These are phyloP conservation scores for Cephus sareptanus DNA, from an alignment of 2,888 invertebrate genomes.

Conservation along the genomic window DNA sequence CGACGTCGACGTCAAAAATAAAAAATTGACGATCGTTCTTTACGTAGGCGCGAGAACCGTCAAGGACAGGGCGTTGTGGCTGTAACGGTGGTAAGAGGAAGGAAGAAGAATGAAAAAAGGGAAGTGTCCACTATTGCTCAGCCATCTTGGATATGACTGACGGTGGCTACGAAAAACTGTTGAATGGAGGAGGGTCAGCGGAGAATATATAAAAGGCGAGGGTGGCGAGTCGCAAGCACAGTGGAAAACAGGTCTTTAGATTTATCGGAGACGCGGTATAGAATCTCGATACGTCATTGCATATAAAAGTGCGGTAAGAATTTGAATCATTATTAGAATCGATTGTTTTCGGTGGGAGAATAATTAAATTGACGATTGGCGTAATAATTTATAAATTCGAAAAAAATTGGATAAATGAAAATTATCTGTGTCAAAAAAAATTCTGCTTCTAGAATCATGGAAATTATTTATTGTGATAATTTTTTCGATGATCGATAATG, in stretches of 20 bases:
- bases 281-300: not conserved
- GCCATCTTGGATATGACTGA: conserved; percentile 5
- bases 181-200: not conserved
- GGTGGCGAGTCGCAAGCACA: conserved; percentile 22
- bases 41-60: conserved; percentile 6
- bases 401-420: not conserved
- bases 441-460: not conserved
- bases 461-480: not conserved
- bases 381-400: not conserved
- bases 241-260: conserved; percentile 17
- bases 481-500: not conserved
- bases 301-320: not conserved
- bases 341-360: not conserved
- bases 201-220: conserved; percentile 30
- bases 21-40: conserved; percentile 9
- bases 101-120: not conserved
- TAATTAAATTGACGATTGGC: not conserved
- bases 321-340: not conserved
- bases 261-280: conserved; percentile 12
- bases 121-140: not conserved
- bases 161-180: not conserved
- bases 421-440: not conserved
- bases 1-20: not conserved
- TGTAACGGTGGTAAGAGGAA: not conserved
- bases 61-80: not conserved